Evolutionary conservation across 2,113 vertebrate species (phyloP).

Genomic region (Eudyptes chrysolophus): DNA sequence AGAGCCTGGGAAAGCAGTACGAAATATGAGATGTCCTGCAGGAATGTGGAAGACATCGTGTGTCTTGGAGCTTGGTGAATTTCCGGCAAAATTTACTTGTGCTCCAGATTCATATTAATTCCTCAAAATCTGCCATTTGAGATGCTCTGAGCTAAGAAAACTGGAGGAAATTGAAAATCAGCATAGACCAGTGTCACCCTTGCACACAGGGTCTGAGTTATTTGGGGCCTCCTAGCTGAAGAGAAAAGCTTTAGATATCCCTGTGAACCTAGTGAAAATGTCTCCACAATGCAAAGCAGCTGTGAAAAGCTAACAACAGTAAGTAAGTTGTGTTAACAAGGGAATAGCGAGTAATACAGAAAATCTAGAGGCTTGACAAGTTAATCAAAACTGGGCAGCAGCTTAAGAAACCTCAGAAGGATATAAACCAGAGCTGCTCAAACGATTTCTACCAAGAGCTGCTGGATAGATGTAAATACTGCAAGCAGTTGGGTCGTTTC

Average conservation of each 20-base stretch:
- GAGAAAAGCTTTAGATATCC: background rate
- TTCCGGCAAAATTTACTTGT: background rate
- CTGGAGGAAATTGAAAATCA: background rate
- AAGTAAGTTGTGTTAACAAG: background rate
- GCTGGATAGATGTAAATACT: background rate
- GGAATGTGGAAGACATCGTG: background rate
- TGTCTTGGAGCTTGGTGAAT: background rate
- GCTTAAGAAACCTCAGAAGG: background rate
- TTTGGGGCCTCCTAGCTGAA: background rate
- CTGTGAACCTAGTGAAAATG: background rate
- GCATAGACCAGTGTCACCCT: background rate
- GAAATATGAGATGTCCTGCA: slow-evolving; percentile 12
- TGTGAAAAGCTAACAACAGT: background rate
- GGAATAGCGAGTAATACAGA: background rate
- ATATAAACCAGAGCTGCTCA: slow-evolving; percentile 1
- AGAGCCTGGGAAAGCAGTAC: background rate
- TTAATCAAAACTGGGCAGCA: background rate
- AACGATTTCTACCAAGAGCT: background rate
- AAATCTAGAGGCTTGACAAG: background rate
- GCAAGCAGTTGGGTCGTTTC: background rate
- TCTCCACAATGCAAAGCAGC: background rate
- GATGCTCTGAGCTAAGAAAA: background rate
- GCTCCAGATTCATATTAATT: background rate
- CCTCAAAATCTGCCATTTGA: background rate
- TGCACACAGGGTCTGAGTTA: background rate